Percentiles rank a stretch among this genome's conserved stretches.
phyloP scores from a whole-genome alignment of 2,113 vertebrate genomes.

The Arothron firmamentum region DNA sequence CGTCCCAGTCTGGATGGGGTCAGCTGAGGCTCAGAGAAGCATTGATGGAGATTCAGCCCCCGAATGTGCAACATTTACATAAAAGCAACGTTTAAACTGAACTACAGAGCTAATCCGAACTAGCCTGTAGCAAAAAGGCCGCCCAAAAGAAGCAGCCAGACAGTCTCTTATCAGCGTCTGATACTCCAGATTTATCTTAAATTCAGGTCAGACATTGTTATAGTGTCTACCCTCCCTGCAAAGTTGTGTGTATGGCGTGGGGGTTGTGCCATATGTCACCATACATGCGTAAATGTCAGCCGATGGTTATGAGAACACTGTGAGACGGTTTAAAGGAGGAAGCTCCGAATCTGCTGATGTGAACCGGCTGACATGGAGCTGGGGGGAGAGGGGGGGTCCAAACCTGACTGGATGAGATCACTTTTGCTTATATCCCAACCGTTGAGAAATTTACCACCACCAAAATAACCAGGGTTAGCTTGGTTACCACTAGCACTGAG shows the following conservation, averaged over 20 bases:
- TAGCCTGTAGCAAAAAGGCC: too few relatives aligned
- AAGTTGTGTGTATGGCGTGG: constrained; percentile 1
- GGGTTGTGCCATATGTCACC: constrained; percentile 65
- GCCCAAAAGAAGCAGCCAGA: background rate
- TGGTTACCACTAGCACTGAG: too few relatives aligned
- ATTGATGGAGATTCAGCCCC: constrained; percentile 19
- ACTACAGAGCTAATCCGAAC: background rate
- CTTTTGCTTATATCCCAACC: too few relatives aligned
- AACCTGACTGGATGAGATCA: too few relatives aligned
- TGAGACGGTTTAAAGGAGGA: constrained; percentile 12
- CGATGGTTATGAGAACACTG: too few relatives aligned
- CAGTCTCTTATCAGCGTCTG: constrained; percentile 23
- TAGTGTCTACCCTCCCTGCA: constrained; percentile 27
- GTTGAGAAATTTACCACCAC: too few relatives aligned
- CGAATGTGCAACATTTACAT: constrained; percentile 6
- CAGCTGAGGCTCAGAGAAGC: constrained; percentile 19
- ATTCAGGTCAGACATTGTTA: constrained; percentile 69
- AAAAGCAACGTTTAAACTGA: constrained; percentile 3
- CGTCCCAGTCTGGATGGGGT: constrained; percentile 9
- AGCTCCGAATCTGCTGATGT: background rate
- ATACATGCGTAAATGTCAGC: background rate
- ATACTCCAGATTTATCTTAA: constrained; percentile 44
- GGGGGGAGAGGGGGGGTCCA: too few relatives aligned
- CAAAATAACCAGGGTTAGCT: too few relatives aligned
- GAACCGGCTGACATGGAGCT: too few relatives aligned